phyloP scores from a whole-genome alignment of 2,888 invertebrate species.

The Lycophotia porphyrea region DNA sequence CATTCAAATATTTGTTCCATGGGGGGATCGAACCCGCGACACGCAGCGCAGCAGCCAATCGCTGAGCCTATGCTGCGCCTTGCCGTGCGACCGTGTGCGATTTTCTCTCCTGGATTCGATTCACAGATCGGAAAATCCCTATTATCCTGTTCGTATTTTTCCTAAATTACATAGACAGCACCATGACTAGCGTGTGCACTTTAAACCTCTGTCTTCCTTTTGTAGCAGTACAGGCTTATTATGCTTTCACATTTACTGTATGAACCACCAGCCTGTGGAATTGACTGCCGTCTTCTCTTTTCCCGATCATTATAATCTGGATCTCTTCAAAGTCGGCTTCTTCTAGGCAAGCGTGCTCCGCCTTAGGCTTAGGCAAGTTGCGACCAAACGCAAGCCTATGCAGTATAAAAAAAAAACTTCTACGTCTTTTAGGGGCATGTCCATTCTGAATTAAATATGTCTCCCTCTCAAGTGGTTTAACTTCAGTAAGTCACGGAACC shows the following conservation, averaged over 20 bases:
- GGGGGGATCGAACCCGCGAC: too few relatives aligned
- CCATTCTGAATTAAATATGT: background rate
- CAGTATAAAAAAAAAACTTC: too few relatives aligned
- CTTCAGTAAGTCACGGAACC: constrained; percentile 20
- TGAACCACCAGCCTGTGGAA: too few relatives aligned
- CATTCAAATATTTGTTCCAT: too few relatives aligned
- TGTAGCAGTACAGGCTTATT: background rate
- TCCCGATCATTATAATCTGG: too few relatives aligned
- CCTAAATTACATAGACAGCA: background rate
- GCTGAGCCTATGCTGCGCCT: background rate
- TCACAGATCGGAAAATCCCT: background rate
- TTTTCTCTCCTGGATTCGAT: background rate
- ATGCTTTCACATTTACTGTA: background rate
- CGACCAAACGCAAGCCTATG: too few relatives aligned
- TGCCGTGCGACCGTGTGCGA: background rate
- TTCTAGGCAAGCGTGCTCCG: too few relatives aligned
- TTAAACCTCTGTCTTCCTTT: background rate
- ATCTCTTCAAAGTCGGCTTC: too few relatives aligned
- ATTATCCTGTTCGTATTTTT: background rate
- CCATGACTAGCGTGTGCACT: background rate
- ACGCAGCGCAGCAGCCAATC: background rate
- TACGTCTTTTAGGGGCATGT: background rate
- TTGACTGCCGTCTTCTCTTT: too few relatives aligned
- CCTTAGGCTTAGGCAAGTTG: too few relatives aligned
- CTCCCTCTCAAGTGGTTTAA: background rate